Percentiles rank a stretch among this genome's conserved stretches.
These are phyloP conservation scores for Lasioglossum leucozonium DNA, from an alignment of 2,888 invertebrate genomes.

Conservation along the genomic window DNA sequence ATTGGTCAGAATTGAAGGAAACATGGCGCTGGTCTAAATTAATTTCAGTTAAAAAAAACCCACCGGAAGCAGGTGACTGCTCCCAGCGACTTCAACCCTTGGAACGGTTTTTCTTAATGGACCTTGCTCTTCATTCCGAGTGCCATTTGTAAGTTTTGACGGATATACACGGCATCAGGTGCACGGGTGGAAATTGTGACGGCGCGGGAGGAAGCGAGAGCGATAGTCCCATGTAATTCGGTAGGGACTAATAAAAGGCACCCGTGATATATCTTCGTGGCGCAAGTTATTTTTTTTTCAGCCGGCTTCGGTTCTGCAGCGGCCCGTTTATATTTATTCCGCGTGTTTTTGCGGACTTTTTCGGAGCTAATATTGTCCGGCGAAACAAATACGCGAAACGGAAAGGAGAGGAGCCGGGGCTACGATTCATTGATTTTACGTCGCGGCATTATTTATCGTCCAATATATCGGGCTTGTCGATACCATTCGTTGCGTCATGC, in stretches of 20 bases:
- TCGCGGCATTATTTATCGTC: conserved; percentile 80
- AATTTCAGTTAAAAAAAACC: neutral
- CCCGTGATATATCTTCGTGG: conserved; percentile 59
- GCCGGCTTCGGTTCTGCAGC: neutral
- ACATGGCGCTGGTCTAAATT: neutral
- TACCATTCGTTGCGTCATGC: conserved; percentile 82
- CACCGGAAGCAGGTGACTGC: neutral
- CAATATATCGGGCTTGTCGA: conserved; percentile 82
- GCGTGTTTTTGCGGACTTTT: conserved; percentile 68
- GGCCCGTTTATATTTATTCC: conserved; percentile 62
- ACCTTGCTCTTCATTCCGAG: neutral
- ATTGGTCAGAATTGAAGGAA: neutral
- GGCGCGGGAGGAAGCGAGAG: conserved; percentile 27
- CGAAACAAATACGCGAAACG: conserved; percentile 72
- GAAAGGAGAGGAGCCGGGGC: conserved; percentile 76
- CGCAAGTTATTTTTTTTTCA: conserved; percentile 40
- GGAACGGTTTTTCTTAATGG: neutral
- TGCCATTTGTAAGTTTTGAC: conserved; percentile 34
- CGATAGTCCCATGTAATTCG: conserved; percentile 58
- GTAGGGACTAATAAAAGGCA: conserved; percentile 61
- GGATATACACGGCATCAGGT: conserved; percentile 44
- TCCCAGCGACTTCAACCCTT: neutral
- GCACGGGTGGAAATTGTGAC: conserved; percentile 43
- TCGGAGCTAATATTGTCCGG: conserved; percentile 70
- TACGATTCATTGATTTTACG: conserved; percentile 82